These are phyloP conservation scores for Sparus aurata DNA, from an alignment of 2,797 vertebrate species.

Conservation along the genomic window DNA sequence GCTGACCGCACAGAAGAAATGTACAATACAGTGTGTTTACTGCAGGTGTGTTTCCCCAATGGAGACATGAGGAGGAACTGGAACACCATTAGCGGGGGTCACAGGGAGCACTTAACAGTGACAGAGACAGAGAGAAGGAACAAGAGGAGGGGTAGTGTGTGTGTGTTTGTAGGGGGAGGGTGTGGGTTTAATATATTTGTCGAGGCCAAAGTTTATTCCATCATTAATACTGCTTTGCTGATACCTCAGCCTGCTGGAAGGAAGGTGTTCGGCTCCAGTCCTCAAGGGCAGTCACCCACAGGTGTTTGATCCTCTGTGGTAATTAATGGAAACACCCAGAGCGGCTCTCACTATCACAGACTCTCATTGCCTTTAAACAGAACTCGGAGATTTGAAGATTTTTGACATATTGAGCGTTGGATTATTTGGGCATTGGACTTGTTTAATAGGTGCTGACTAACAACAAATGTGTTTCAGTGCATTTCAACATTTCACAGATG, in stretches of 20 bases:
- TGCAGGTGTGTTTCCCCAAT: constrained; percentile 37
- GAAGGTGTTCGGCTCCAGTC: constrained; percentile 23
- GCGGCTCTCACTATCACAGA: not conserved
- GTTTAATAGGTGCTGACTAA: not conserved
- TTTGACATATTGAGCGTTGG: not conserved
- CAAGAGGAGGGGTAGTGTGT: constrained; percentile 11
- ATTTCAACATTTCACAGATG: too few species aligned
- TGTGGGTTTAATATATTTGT: constrained; percentile 31
- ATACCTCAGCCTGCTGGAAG: constrained; percentile 32
- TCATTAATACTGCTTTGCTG: constrained; percentile 31
- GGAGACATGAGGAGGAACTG: constrained; percentile 35
- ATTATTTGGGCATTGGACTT: not conserved
- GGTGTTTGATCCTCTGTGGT: constrained; percentile 41
- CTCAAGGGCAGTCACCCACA: constrained; percentile 19
- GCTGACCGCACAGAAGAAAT: constrained; percentile 31
- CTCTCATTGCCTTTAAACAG: constrained; percentile 2
- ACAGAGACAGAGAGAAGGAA: constrained; percentile 62
- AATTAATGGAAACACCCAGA: constrained; percentile 43
- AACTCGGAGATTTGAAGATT: not conserved
- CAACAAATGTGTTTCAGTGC: not conserved
- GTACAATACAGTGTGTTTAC: constrained; percentile 31
- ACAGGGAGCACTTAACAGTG: constrained; percentile 63
- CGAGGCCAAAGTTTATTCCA: constrained; percentile 36
- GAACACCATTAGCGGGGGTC: constrained; percentile 52
- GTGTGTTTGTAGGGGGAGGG: constrained; percentile 22